Evolutionary conservation across 2,113 vertebrate species (phyloP).

Genomic region (Galeopterus variegatus): DNA sequence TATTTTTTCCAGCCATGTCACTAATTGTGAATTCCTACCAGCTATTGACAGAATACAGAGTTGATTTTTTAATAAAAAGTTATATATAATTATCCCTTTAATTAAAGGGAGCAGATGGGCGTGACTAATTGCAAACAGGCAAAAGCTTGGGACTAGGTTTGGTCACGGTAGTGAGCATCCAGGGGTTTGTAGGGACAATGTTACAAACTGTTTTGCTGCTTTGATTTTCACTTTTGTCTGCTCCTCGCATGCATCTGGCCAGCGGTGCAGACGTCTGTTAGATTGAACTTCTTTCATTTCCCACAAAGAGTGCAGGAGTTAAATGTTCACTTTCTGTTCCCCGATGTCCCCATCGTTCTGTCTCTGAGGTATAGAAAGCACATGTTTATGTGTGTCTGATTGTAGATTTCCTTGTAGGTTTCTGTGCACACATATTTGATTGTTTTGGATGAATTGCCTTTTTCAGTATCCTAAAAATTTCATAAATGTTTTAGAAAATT

Average conservation of each 20-base stretch:
- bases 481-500: slow-evolving; percentile 23
- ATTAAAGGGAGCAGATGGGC: slow-evolving; percentile 94
- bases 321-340: background rate
- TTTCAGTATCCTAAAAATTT: slow-evolving; percentile 25
- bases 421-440: slow-evolving; percentile 50
- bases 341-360: background rate
- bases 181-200: slow-evolving; percentile 88
- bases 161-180: slow-evolving; percentile 87
- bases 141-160: slow-evolving; percentile 89
- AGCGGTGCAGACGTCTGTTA: background rate
- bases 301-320: background rate
- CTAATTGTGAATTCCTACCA: slow-evolving; percentile 97
- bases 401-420: slow-evolving; percentile 49
- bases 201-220: slow-evolving; percentile 83
- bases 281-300: background rate
- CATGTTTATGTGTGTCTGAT: slow-evolving; percentile 44
- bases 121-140: slow-evolving; percentile 91
- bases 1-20: slow-evolving; percentile 92
- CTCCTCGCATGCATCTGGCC: slow-evolving; percentile 51
- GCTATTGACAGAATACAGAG: slow-evolving; percentile 95
- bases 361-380: background rate
- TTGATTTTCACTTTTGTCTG: slow-evolving; percentile 26
- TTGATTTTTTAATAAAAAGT: slow-evolving; percentile 95
- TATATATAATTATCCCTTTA: slow-evolving; percentile 97
- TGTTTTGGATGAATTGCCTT: slow-evolving; percentile 61